phyloP scores from a whole-genome alignment of 2,888 invertebrate genomes.

The Scaptomyza reducta region DNA sequence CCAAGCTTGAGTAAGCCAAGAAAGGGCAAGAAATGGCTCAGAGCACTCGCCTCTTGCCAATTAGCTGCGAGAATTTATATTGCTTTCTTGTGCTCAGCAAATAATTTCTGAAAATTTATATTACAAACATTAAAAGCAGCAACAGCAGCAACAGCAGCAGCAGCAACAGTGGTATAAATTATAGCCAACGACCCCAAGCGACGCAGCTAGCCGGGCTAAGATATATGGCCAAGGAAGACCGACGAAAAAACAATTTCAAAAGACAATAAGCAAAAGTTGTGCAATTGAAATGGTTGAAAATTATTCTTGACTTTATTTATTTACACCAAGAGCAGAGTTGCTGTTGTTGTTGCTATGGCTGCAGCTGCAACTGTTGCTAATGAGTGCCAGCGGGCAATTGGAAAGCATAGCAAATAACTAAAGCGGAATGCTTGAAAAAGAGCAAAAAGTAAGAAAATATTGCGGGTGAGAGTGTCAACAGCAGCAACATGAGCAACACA shows the following conservation, averaged over 20 bases:
- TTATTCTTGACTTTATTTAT: slow-evolving; percentile 29
- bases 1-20: background rate
- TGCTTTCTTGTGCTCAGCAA: slow-evolving; percentile 61
- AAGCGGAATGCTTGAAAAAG: slow-evolving; percentile 54
- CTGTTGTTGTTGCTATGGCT: slow-evolving; percentile 11
- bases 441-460: slow-evolving; percentile 17
- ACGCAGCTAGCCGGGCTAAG: slow-evolving; percentile 10
- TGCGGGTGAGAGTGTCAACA: slow-evolving; percentile 62
- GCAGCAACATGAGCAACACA: slow-evolving; percentile 22
- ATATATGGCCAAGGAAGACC: background rate
- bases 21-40: background rate
- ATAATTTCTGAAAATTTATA: slow-evolving; percentile 73
- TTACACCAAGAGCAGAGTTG: background rate
- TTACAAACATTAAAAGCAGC: slow-evolving; percentile 60
- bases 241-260: slow-evolving; percentile 16
- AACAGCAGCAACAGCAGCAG: slow-evolving; percentile 14
- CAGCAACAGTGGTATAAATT: slow-evolving; percentile 52
- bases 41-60: slow-evolving; percentile 56
- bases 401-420: slow-evolving; percentile 33
- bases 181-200: slow-evolving; percentile 38
- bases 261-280: slow-evolving; percentile 61
- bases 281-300: slow-evolving; percentile 54
- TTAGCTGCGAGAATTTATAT: slow-evolving; percentile 76
- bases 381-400: slow-evolving; percentile 32
- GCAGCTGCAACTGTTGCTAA: slow-evolving; percentile 48